Evolutionary conservation across 1,140 invertebrate genomes (phyloP).

Genomic region (Planococcus citri): DNA sequence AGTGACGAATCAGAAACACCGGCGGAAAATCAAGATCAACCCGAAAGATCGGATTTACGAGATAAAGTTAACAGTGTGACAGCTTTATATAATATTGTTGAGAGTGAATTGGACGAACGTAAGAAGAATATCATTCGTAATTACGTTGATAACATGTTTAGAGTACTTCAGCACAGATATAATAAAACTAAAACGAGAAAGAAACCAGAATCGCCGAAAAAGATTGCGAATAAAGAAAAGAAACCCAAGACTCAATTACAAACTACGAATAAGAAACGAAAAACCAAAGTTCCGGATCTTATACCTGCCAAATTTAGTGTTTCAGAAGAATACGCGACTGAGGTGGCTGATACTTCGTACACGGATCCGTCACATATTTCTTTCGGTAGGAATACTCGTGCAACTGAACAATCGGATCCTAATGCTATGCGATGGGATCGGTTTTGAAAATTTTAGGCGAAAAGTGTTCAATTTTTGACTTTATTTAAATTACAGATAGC

Average conservation of each 20-base stretch:
- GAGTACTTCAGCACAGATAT: not conserved
- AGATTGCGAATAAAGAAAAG: not conserved
- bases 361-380: too few relatives aligned
- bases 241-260: not conserved
- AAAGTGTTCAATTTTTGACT: too few relatives aligned
- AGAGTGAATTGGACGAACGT: not conserved
- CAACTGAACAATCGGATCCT: too few relatives aligned
- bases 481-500: too few relatives aligned
- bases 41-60: not conserved
- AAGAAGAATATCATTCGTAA: slow-evolving; percentile 15
- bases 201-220: not conserved
- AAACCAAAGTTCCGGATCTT: too few relatives aligned
- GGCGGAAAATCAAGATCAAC: not conserved
- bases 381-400: too few relatives aligned
- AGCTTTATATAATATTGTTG: slow-evolving; percentile 11
- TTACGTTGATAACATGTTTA: slow-evolving; percentile 15
- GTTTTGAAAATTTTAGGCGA: too few relatives aligned
- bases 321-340: too few relatives aligned
- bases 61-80: not conserved
- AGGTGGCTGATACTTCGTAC: too few relatives aligned
- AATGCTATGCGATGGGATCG: too few relatives aligned
- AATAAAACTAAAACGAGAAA: slow-evolving; percentile 11
- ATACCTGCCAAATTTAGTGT: too few relatives aligned
- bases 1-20: not conserved
- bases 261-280: too few relatives aligned